These are phyloP conservation scores for Gulo gulo DNA, from an alignment of 2,113 vertebrate genomes.

Conservation along the genomic window DNA sequence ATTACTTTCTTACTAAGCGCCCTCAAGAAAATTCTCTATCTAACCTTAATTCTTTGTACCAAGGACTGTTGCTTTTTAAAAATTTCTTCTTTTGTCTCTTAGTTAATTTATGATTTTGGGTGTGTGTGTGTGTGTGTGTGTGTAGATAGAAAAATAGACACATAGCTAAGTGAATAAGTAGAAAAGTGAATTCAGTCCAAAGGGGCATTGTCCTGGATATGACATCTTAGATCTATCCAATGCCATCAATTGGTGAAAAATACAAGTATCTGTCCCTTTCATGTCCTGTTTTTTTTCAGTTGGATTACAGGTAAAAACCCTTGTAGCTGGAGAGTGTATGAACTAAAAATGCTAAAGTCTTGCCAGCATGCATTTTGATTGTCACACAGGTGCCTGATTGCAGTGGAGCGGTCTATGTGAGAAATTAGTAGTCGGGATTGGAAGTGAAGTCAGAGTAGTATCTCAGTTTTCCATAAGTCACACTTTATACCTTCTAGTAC, in stretches of 20 bases:
- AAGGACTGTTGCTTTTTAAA: background rate
- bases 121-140: background rate
- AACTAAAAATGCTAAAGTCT: background rate
- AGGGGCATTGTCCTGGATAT: background rate
- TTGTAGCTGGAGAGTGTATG: background rate
- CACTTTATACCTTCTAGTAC: background rate
- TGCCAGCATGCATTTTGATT: background rate
- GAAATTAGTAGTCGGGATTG: background rate
- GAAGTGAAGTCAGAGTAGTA: background rate
- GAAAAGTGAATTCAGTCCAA: background rate
- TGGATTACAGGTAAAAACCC: background rate
- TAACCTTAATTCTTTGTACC: background rate
- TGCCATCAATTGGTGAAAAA: background rate
- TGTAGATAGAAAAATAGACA: background rate
- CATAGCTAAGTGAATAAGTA: background rate
- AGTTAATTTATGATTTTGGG: background rate
- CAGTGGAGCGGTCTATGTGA: background rate
- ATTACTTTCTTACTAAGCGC: background rate
- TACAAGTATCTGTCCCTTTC: background rate
- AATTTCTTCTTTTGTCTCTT: background rate
- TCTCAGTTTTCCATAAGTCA: background rate
- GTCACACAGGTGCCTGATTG: background rate
- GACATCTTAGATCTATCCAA: background rate
- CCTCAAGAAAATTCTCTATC: background rate
- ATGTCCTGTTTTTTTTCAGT: constrained; percentile 16